phyloP scores from a whole-genome alignment of 2,797 vertebrate species.

The Tragopan temminckii region DNA sequence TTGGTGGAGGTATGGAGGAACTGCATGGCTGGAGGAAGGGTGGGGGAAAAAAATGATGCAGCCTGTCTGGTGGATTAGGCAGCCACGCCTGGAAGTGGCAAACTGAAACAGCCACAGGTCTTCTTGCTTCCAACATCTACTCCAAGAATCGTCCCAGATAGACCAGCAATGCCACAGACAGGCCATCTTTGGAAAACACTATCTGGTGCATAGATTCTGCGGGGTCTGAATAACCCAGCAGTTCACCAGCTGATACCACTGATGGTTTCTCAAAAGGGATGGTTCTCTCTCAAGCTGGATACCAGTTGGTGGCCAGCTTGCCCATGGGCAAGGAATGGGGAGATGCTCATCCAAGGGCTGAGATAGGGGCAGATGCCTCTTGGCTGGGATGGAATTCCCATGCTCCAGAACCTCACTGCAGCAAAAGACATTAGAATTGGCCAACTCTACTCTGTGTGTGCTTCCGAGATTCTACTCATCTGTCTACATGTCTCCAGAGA shows the following conservation, averaged over 20 bases:
- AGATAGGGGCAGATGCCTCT: neutral
- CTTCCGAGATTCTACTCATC: neutral
- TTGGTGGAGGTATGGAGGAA: neutral
- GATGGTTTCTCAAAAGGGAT: neutral
- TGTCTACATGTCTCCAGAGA: neutral
- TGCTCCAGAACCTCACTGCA: neutral
- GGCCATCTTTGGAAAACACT: neutral
- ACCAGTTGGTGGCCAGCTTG: neutral
- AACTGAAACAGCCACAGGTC: neutral
- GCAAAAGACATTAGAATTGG: neutral
- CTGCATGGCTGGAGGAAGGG: conserved; percentile 2
- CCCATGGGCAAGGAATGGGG: neutral
- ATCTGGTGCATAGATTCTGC: neutral
- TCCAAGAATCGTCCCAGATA: neutral
- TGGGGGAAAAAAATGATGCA: conserved; percentile 34
- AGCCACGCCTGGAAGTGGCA: conserved; percentile 51
- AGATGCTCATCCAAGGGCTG: neutral
- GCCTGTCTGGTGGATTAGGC: conserved; percentile 33
- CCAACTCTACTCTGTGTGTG: neutral
- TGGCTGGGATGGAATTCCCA: neutral
- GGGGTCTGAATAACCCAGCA: neutral
- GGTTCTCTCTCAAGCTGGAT: neutral
- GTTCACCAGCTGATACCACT: neutral
- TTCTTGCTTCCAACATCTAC: neutral
- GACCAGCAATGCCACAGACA: neutral